Conservation (phyloP, 2,113 vertebrate species). For the Hypocryptadius cinnamomeus region DNA sequence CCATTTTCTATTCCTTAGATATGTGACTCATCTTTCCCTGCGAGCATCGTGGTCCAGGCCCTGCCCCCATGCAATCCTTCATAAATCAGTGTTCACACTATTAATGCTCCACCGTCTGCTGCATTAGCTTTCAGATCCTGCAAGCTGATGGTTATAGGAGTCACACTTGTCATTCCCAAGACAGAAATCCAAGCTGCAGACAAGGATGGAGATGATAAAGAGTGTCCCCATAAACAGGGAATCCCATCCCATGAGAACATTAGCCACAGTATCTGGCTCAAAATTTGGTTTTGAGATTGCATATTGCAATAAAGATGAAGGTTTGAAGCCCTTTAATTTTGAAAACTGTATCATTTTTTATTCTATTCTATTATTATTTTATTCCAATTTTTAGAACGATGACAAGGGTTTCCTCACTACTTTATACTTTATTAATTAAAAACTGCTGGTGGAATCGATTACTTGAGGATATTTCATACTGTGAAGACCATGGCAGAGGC, state of each 20-base stretch:
- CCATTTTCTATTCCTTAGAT: not conserved
- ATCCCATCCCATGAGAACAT: accelerated
- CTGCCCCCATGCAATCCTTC: not conserved
- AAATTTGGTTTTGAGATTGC: not conserved
- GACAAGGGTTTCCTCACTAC: not conserved
- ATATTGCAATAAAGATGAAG: not conserved
- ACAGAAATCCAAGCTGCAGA: not conserved
- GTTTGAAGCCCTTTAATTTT: not conserved
- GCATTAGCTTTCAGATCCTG: not conserved
- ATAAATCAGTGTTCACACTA: not conserved
- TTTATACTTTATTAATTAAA: not conserved
- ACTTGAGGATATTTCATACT: not conserved
- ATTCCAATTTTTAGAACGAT: not conserved
- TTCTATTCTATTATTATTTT: not conserved
- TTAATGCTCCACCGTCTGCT: not conserved
- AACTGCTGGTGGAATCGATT: not conserved
- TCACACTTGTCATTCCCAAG: not conserved
- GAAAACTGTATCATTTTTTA: not conserved
- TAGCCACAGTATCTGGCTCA: not conserved
- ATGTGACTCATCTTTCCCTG: not conserved
- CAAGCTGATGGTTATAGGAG: not conserved
- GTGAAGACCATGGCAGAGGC: not conserved
- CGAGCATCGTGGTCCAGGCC: not conserved
- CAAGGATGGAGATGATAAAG: accelerated
- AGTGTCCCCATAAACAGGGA: not conserved